Evolutionary conservation across 64 coral and sea anemone species (phyloP).

Genomic region (Astreopora myriophthalma): DNA sequence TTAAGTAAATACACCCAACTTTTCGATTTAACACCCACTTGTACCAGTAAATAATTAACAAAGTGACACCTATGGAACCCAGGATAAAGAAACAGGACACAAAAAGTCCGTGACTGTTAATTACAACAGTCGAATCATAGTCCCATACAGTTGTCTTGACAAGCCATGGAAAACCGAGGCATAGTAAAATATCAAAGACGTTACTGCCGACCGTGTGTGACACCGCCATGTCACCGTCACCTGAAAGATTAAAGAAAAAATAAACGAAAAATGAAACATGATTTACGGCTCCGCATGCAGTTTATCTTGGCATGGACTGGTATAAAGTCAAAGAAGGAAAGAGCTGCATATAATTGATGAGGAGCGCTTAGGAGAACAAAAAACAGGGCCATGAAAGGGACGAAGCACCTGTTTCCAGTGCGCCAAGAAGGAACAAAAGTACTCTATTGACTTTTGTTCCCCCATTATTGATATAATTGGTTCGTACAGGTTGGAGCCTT

Average conservation of each 20-base stretch:
- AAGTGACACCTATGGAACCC: conserved; percentile 87
- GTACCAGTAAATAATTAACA: conserved; percentile 85
- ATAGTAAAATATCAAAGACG: conserved; percentile 95
- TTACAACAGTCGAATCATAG: conserved; percentile 83
- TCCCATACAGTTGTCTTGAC: conserved; percentile 95
- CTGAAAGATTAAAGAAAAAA: conserved; percentile 2
- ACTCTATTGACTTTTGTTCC: no score
- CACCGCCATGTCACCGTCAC: conserved; percentile 98
- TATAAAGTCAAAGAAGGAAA: no score
- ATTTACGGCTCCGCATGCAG: no score
- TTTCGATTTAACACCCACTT: conserved; percentile 91
- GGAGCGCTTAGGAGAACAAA: no score
- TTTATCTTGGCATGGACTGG: no score
- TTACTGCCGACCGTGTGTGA: conserved; percentile 98
- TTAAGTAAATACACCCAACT: conserved; percentile 87
- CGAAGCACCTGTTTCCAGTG: no score
- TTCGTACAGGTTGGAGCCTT: no score
- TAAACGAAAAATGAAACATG: not conserved
- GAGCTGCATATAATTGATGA: no score
- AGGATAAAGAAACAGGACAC: conserved; percentile 97
- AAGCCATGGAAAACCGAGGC: conserved; percentile 94
- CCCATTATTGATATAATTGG: no score
- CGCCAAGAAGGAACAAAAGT: no score
- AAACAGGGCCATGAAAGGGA: no score
- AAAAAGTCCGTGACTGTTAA: conserved; percentile 98